phyloP scores from a whole-genome alignment of 2,113 vertebrate genomes.

The Mastomys natalensis region DNA sequence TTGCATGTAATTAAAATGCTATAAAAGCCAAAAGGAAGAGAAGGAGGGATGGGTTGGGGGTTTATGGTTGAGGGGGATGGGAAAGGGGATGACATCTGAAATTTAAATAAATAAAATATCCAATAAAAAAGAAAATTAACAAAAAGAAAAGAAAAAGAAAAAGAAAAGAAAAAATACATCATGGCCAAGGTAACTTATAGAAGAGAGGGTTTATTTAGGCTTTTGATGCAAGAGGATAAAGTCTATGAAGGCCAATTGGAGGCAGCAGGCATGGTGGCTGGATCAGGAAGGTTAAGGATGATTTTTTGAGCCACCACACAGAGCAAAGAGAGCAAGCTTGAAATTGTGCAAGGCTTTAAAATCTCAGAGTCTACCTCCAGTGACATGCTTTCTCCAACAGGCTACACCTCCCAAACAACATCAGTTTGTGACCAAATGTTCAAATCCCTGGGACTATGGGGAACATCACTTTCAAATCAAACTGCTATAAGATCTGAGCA shows the following conservation, averaged over 20 bases:
- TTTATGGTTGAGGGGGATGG: no score
- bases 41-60: no score
- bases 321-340: not conserved
- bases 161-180: not conserved
- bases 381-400: not conserved
- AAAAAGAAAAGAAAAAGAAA: no score
- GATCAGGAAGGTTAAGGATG: not conserved
- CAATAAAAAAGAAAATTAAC: no score
- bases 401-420: not conserved
- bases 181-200: not conserved
- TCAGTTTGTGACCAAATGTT: not conserved
- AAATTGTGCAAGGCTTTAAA: not conserved
- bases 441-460: not conserved
- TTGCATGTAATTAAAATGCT: no score
- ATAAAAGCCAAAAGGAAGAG: no score
- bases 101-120: no score
- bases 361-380: not conserved
- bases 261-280: not conserved
- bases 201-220: not conserved
- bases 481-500: not conserved
- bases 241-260: no score
- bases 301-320: not conserved
- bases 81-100: no score
- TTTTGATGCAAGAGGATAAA: not conserved
- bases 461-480: not conserved